Conservation (phyloP, 2,797 vertebrate genomes). For the Cirrhinus molitorella region DNA sequence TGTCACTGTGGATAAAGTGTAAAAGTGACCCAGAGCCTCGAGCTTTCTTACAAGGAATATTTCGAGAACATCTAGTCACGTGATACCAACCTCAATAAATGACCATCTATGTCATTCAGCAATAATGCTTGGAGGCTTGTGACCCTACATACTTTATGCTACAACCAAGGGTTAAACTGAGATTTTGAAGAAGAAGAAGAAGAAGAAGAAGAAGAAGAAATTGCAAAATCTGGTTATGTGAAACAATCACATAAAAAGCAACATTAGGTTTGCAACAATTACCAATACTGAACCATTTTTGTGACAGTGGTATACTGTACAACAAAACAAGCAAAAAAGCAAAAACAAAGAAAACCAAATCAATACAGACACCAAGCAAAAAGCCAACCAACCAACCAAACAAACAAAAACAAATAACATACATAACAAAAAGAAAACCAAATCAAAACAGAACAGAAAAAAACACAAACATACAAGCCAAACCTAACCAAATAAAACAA, state of each 20-base stretch:
- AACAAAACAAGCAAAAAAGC: background rate
- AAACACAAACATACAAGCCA: too few relatives aligned
- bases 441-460: too few relatives aligned
- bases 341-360: background rate
- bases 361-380: background rate
- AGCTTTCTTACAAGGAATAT: background rate
- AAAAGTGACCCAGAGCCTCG: background rate
- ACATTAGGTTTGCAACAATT: background rate
- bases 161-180: background rate
- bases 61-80: background rate
- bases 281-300: background rate
- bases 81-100: constrained; percentile 9
- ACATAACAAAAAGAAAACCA: too few relatives aligned
- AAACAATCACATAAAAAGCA: background rate
- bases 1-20: constrained; percentile 7
- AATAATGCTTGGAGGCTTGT: background rate
- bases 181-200: too few relatives aligned
- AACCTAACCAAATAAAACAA: too few relatives aligned
- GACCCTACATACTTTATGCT: background rate
- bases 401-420: too few relatives aligned
- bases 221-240: background rate
- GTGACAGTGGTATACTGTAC: background rate
- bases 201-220: background rate
- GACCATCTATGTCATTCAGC: background rate
- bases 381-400: too few relatives aligned